phyloP scores from a whole-genome alignment of 2,797 vertebrate genomes.

The Chaetodon trifasciatus region DNA sequence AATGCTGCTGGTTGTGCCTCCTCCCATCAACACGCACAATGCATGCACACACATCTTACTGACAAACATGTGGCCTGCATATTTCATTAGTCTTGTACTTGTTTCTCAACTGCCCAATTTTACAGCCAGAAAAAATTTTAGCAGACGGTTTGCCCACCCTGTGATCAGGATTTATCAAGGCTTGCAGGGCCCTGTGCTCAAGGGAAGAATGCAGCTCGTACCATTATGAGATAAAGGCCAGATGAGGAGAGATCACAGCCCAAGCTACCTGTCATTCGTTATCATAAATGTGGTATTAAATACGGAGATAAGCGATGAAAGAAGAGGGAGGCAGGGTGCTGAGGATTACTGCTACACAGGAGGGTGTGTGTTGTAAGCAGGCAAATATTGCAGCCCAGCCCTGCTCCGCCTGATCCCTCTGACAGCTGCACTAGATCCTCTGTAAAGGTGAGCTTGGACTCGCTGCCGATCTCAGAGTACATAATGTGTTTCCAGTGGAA shows the following conservation, averaged over 20 bases:
- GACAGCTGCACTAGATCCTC: constrained; percentile 81
- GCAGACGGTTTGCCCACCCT: constrained; percentile 60
- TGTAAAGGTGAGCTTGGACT: constrained; percentile 69
- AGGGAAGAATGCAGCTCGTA: constrained; percentile 77
- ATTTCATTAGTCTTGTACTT: constrained; percentile 38
- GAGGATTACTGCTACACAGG: constrained; percentile 72
- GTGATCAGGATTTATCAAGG: constrained; percentile 67
- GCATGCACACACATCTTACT: constrained; percentile 12
- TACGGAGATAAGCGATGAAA: constrained; percentile 82
- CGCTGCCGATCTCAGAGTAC: constrained; percentile 59
- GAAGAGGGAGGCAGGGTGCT: constrained; percentile 75
- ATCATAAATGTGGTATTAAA: constrained; percentile 85
- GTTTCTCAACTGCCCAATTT: constrained; percentile 56
- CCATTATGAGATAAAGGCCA: constrained; percentile 78
- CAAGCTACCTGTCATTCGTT: constrained; percentile 81
- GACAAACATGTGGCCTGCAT: constrained; percentile 23
- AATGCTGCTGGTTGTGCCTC: constrained; percentile 10
- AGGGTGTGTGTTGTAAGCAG: constrained; percentile 78
- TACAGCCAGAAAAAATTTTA: constrained; percentile 69
- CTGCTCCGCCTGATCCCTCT: constrained; percentile 63
- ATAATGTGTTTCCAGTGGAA: constrained; percentile 70
- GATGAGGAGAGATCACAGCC: constrained; percentile 68
- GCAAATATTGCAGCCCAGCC: constrained; percentile 68
- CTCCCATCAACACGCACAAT: constrained; percentile 27
- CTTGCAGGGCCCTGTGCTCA: constrained; percentile 46